Conservation (phyloP, 2,113 vertebrate genomes). For the Oenanthe oenanthe region DNA sequence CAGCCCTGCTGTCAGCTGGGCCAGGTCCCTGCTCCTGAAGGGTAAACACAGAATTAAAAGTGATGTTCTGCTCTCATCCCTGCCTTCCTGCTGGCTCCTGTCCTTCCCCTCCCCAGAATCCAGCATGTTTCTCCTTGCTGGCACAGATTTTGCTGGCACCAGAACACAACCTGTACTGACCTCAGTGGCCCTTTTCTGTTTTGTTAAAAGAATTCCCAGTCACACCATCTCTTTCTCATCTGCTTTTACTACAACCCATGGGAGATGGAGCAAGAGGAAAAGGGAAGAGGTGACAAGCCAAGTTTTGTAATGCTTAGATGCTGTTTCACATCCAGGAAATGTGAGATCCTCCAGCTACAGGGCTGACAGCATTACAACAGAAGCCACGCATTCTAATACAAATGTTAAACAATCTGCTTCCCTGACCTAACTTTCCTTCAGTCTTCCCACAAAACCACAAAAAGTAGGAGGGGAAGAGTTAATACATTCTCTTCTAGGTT, state of each 20-base stretch:
- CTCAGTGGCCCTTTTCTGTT: neutral
- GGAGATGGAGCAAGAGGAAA: neutral
- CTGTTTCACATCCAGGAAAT: slow-evolving; percentile 27
- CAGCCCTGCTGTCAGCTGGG: neutral
- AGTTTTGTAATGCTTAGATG: neutral
- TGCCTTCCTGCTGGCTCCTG: neutral
- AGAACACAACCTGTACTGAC: neutral
- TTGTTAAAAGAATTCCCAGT: neutral
- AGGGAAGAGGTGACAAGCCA: neutral
- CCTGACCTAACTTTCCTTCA: slow-evolving; percentile 21
- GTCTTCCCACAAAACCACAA: slow-evolving; percentile 59
- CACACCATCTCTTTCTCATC: neutral
- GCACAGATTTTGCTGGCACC: neutral
- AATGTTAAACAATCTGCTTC: neutral
- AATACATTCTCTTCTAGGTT: neutral
- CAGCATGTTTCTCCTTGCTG: neutral
- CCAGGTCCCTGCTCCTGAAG: neutral
- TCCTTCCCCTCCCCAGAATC: neutral
- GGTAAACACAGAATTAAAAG: neutral
- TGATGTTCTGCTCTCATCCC: accelerated
- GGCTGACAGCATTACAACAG: neutral
- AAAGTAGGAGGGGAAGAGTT: slow-evolving; percentile 2
- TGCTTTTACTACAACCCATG: neutral
- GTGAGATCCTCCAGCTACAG: neutral
- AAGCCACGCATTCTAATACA: neutral